phyloP scores from a whole-genome alignment of 2,113 vertebrate genomes.

The Alethe castanea region DNA sequence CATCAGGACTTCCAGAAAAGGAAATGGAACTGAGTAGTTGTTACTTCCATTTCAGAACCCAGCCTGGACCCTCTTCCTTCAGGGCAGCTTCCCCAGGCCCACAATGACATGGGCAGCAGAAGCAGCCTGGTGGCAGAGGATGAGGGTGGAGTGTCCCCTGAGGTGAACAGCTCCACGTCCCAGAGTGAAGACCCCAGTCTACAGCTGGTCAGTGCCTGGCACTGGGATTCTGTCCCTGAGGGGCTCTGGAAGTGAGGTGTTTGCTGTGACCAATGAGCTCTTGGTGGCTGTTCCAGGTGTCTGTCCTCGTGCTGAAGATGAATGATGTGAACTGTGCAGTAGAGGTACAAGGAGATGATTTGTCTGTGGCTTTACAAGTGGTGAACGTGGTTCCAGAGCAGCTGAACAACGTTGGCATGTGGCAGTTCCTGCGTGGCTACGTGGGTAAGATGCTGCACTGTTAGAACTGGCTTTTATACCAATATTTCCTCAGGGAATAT shows the following conservation, averaged over 20 bases:
- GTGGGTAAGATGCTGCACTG: slow-evolving; percentile 64
- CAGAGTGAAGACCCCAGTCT: slow-evolving; percentile 81
- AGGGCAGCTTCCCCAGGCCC: slow-evolving; percentile 59
- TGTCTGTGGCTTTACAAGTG: slow-evolving; percentile 80
- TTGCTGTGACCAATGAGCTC: not conserved
- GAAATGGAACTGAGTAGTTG: not conserved
- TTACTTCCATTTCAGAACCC: slow-evolving; percentile 75
- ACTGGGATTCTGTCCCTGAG: not conserved
- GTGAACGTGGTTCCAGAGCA: slow-evolving; percentile 78
- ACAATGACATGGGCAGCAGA: slow-evolving; percentile 39
- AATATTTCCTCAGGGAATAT: not conserved
- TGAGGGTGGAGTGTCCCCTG: slow-evolving; percentile 75
- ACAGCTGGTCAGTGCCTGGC: slow-evolving; percentile 77
- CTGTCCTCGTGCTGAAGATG: slow-evolving; percentile 83
- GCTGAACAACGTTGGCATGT: slow-evolving; percentile 79
- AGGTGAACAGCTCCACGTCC: slow-evolving; percentile 84
- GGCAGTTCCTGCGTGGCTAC: slow-evolving; percentile 78
- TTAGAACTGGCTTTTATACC: not conserved
- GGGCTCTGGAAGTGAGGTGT: not conserved
- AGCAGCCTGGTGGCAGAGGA: slow-evolving; percentile 75
- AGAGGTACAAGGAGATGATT: slow-evolving; percentile 83
- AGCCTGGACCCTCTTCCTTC: slow-evolving; percentile 77
- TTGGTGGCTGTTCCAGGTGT: slow-evolving; percentile 75
- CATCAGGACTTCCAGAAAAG: not conserved
- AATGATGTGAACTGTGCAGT: slow-evolving; percentile 76